A percentile compares a stretch with the other conserved stretches of the same genome.
Conservation (phyloP, 2,797 vertebrate species). For the Myoxocephalus aenaeus region DNA sequence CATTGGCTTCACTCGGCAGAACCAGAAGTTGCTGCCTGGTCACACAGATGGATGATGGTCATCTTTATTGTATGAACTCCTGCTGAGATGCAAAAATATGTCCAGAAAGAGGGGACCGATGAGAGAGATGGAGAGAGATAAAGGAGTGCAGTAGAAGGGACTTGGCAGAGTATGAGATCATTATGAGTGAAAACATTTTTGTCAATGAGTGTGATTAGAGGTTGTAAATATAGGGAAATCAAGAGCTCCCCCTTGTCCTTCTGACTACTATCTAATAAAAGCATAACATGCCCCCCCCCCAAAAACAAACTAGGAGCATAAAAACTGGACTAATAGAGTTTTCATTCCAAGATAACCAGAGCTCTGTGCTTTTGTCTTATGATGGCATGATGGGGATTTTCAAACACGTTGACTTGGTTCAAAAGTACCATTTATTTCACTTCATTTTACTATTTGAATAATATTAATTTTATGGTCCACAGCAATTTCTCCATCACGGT, state of each 20-base stretch:
- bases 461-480: neutral
- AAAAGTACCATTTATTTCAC: neutral
- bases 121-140: neutral
- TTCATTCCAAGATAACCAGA: too few relatives aligned
- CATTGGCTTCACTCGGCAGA: too few relatives aligned
- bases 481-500: neutral
- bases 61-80: conserved; percentile 32
- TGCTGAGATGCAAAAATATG: conserved; percentile 32
- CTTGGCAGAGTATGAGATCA: neutral
- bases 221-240: neutral
- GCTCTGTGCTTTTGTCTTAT: neutral
- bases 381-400: too few relatives aligned
- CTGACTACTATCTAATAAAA: neutral
- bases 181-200: conserved; percentile 9
- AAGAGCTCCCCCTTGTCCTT: neutral
- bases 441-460: neutral
- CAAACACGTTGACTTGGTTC: neutral
- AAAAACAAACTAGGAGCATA: too few relatives aligned
- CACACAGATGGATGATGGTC: neutral
- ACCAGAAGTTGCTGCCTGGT: too few relatives aligned
- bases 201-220: neutral
- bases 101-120: neutral
- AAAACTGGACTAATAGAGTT: too few relatives aligned
- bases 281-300: too few relatives aligned
- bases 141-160: neutral